Percentiles rank a stretch among this genome's conserved stretches.
These are phyloP conservation scores for Rhabdophis nuchalis DNA, from an alignment of 2,797 vertebrate genomes.

Conservation along the genomic window DNA sequence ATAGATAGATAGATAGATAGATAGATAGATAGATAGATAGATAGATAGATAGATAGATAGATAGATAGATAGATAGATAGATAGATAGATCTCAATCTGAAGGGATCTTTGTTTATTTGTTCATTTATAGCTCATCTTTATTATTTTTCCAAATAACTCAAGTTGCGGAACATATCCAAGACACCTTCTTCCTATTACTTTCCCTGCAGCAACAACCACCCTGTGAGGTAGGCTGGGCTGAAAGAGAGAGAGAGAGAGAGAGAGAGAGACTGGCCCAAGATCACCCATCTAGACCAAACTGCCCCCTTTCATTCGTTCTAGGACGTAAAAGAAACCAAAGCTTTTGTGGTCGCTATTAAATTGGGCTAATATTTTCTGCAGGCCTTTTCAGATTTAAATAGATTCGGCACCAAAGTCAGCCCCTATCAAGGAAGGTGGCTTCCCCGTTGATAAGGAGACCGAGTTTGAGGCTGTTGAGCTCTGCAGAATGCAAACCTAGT, in stretches of 20 bases:
- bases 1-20: no score
- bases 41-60: no score
- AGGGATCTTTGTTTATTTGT: not conserved
- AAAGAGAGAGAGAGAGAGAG: no score
- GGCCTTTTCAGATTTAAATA: not conserved
- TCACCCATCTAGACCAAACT: no score
- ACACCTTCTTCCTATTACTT: not conserved
- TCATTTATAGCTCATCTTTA: not conserved
- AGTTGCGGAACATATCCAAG: not conserved
- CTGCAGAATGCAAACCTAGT: not conserved
- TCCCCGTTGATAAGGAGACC: fast-evolving
- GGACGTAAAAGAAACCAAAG: not conserved
- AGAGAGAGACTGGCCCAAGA: no score
- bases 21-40: no score
- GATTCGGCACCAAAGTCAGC: not conserved
- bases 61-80: no score
- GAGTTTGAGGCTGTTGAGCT: not conserved
- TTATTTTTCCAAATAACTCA: not conserved
- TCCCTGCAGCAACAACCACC: not conserved
- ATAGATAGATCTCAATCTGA: not conserved
- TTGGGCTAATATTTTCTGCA: not conserved
- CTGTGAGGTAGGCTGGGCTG: not conserved
- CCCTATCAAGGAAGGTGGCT: not conserved
- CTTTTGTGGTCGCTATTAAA: not conserved
- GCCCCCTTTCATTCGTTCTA: no score